These are phyloP conservation scores for Sesamia inferens DNA, from an alignment of 2,888 invertebrate species.

Conservation along the genomic window DNA sequence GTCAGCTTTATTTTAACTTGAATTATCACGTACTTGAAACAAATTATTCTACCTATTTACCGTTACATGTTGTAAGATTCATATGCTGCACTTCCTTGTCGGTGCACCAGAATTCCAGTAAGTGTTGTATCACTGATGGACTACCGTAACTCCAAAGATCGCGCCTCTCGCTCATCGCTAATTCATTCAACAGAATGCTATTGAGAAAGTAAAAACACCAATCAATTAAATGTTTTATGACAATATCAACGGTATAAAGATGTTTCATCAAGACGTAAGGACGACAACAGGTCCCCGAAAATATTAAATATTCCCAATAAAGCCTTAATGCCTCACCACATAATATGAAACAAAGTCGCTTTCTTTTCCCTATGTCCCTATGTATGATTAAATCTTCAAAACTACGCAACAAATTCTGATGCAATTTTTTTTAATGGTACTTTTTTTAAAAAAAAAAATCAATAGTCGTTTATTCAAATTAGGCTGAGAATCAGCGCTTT, in stretches of 20 bases:
- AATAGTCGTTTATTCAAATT: too few species aligned
- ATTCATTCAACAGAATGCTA: slow-evolving; percentile 22
- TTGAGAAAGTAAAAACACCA: not conserved
- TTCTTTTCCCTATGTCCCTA: too few species aligned
- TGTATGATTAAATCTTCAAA: too few species aligned
- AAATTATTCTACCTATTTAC: slow-evolving; percentile 7
- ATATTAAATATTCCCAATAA: too few species aligned
- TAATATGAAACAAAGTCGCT: too few species aligned
- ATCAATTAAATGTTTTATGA: not conserved
- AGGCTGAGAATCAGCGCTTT: too few species aligned
- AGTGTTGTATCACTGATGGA: slow-evolving; percentile 12
- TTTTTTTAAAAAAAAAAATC: too few species aligned
- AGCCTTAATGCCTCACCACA: too few species aligned
- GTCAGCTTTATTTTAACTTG: not conserved
- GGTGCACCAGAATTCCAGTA: slow-evolving; percentile 31
- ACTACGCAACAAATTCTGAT: too few species aligned
- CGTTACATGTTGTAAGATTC: slow-evolving; percentile 22
- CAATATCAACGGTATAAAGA: not conserved
- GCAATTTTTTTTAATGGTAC: too few species aligned
- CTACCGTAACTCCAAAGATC: slow-evolving; percentile 33
- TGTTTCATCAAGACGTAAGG: not conserved
- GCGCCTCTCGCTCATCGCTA: not conserved
- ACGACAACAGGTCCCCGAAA: too few species aligned
- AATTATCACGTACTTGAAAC: not conserved
- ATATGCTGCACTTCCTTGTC: not conserved